These are phyloP conservation scores for Melinaea menophilus DNA, from an alignment of 2,888 invertebrate species.

Conservation along the genomic window DNA sequence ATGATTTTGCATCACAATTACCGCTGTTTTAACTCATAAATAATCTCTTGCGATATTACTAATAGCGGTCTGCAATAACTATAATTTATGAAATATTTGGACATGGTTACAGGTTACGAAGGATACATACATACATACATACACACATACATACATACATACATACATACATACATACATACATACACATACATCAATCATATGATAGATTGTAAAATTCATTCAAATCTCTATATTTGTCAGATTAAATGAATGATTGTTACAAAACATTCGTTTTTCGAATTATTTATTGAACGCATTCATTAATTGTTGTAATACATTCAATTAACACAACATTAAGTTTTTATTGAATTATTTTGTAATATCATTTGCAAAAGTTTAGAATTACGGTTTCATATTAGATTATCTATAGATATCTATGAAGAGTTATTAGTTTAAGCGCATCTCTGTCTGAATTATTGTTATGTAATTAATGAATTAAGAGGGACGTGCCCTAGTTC, in stretches of 20 bases:
- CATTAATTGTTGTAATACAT: too few relatives aligned
- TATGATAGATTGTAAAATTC: too few relatives aligned
- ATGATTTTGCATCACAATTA: background rate
- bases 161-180: too few relatives aligned
- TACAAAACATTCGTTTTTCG: background rate
- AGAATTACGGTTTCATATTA: background rate
- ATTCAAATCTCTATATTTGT: too few relatives aligned
- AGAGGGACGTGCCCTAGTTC: conserved; percentile 2
- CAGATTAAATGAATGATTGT: background rate
- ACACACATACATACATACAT: too few relatives aligned
- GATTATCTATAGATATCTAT: background rate
- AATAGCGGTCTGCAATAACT: background rate
- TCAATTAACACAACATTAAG: too few relatives aligned
- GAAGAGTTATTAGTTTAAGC: conserved; percentile 1
- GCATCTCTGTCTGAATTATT: conserved; percentile 1
- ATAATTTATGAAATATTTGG: background rate
- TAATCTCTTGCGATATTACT: background rate
- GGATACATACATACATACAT: too few relatives aligned
- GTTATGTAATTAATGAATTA: background rate
- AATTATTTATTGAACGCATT: background rate
- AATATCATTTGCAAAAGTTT: too few relatives aligned
- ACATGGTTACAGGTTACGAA: background rate
- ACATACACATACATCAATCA: too few relatives aligned
- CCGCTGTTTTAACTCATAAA: conserved; percentile 1
- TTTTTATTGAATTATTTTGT: too few relatives aligned